Base-by-base conservation (phyloP, 2,888 invertebrate genomes). In the Leucophenga maculata region DNA sequence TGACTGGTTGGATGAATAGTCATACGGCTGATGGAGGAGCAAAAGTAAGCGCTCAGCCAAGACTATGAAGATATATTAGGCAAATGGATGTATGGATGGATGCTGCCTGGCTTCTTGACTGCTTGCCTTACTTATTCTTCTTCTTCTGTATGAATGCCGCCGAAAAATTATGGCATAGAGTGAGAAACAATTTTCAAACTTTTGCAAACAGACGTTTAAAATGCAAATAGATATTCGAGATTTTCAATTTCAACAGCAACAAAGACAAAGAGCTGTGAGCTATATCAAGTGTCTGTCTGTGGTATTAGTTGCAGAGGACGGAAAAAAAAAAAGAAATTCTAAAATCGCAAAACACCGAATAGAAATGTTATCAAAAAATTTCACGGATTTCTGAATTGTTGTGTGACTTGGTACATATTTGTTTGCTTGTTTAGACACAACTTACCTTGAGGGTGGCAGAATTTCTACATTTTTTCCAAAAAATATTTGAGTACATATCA, bases 21-120 rank as follows among this genome's bases (percentile, higher is more conserved):
- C 22, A 57, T 2, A 57, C 77, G 76, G 71, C 22, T 54, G 68
- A 54, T 16, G 32, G 52, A 54, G 69, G 77, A 83, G 82, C 74
- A 69, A 79, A 82, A 80, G 77, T 76, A 77, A 83, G 83, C 75
- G 60, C 57, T 39, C 39, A 26, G 57, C 22, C 57, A 57, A 67
- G 84, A 79, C 81, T 78, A 80, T 84, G 83, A 82, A 81, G 84
- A 82, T 82, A 82, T 84, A 82, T 82, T 84, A 82, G 83, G 81
- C 83, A 82, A 84, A 82, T 82, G 76, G 83, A 80, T 79, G 84
- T 75, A 82, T 18, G 52, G 26, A 80, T 82, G 76, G 81, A 82
- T 82, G 75, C 77, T 71, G 75, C 67, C 67, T 69, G 70, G 72
- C 31, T 54, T 69, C 31, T 46, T 20, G 39, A 9, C 39, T 39